Evolutionary conservation across 2,113 vertebrate species (phyloP).

Genomic region (Phasianus colchicus): DNA sequence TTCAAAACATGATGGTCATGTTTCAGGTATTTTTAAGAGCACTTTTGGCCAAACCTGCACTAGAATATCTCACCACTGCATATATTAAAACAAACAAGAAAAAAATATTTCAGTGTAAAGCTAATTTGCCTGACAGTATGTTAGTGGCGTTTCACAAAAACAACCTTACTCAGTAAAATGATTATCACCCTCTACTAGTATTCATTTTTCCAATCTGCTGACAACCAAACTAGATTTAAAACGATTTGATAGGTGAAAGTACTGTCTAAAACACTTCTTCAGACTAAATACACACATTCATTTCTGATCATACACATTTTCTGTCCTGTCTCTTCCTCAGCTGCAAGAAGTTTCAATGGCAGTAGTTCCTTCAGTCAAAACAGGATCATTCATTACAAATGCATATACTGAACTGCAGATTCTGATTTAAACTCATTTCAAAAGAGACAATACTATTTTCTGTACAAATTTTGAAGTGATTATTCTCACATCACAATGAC

Average conservation of each 20-base stretch:
- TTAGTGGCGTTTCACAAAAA: neutral
- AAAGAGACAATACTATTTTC: neutral
- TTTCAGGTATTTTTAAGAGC: neutral
- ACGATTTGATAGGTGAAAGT: neutral
- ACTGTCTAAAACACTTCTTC: neutral
- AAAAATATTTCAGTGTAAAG: fast-evolving
- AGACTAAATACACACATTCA: neutral
- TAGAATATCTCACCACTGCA: neutral
- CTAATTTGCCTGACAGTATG: neutral
- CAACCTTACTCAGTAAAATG: neutral
- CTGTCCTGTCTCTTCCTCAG: neutral
- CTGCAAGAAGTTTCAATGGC: neutral
- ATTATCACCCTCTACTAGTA: neutral
- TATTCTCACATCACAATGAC: neutral
- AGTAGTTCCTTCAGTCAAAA: neutral
- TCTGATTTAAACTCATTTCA: neutral
- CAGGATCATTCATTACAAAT: neutral
- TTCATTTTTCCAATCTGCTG: neutral
- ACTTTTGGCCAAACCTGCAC: neutral
- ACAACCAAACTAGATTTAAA: neutral
- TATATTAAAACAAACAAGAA: neutral
- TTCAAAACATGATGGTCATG: neutral
- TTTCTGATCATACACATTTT: neutral
- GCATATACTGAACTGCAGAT: neutral
- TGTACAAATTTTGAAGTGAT: neutral